These are phyloP conservation scores for Irena cyanogastra DNA, from an alignment of 2,113 vertebrate species.

Conservation along the genomic window DNA sequence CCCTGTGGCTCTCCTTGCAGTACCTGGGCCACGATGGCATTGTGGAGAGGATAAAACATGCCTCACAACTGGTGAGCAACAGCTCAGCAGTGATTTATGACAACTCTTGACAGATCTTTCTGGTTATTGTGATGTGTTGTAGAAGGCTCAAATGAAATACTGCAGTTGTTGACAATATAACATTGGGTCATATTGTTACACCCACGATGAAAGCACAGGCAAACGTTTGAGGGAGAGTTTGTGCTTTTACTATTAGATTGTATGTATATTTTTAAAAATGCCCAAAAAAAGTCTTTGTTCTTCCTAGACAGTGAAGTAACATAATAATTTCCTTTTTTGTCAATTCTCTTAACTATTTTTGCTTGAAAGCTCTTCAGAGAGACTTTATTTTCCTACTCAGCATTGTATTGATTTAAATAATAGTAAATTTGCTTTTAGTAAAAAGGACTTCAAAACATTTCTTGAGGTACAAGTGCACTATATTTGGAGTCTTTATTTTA, in stretches of 20 bases:
- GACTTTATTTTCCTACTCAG: background rate
- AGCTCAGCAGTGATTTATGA: background rate
- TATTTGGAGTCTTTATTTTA: background rate
- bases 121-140: background rate
- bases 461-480: background rate
- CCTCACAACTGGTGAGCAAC: slow-evolving; percentile 82
- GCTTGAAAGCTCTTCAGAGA: background rate
- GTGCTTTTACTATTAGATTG: background rate
- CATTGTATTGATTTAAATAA: background rate
- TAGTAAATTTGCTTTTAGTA: background rate
- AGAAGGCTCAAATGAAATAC: background rate
- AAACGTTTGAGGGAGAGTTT: background rate
- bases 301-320: background rate
- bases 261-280: background rate
- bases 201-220: background rate
- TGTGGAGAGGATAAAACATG: slow-evolving; percentile 86
- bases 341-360: background rate
- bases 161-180: background rate
- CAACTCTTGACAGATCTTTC: background rate
- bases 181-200: background rate
- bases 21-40: slow-evolving; percentile 90
- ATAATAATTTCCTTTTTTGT: background rate
- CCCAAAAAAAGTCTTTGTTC: background rate
- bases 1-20: slow-evolving; percentile 94
- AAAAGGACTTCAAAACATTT: background rate